A percentile compares a stretch with the other conserved stretches of the same genome.
Conservation (phyloP, 2,888 invertebrate species). For the Papilio demoleus region DNA sequence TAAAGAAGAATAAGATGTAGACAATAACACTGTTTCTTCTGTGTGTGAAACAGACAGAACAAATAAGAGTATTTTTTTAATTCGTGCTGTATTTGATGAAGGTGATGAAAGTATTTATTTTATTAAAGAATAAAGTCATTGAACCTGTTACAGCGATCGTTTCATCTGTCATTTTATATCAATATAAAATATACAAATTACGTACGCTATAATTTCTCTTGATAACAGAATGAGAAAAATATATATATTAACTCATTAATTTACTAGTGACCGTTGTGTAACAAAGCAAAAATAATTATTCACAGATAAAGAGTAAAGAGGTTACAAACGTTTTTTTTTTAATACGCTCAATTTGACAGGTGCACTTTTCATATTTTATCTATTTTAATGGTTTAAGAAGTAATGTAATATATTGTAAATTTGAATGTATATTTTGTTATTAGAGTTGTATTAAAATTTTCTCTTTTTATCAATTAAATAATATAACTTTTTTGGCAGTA, state of each 20-base stretch:
- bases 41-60: too few relatives aligned
- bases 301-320: background rate
- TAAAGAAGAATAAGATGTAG: too few relatives aligned
- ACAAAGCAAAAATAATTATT: constrained; percentile 3
- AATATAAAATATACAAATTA: background rate
- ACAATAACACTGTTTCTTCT: too few relatives aligned
- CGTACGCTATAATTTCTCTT: constrained; percentile 18
- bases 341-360: too few relatives aligned
- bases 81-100: too few relatives aligned
- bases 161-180: constrained; percentile 10
- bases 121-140: constrained; percentile 10
- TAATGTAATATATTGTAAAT: too few relatives aligned
- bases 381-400: too few relatives aligned
- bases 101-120: background rate
- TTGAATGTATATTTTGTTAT: too few relatives aligned
- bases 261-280: background rate
- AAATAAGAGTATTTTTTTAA: too few relatives aligned
- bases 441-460: too few relatives aligned
- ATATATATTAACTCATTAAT: background rate
- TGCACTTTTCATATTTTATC: too few relatives aligned
- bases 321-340: background rate
- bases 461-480: background rate
- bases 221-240: constrained; percentile 22
- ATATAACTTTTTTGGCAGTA: background rate
- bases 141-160: constrained; percentile 7